These are phyloP conservation scores for Aphodius sticticus DNA, from an alignment of 2,888 invertebrate genomes.

Conservation along the genomic window DNA sequence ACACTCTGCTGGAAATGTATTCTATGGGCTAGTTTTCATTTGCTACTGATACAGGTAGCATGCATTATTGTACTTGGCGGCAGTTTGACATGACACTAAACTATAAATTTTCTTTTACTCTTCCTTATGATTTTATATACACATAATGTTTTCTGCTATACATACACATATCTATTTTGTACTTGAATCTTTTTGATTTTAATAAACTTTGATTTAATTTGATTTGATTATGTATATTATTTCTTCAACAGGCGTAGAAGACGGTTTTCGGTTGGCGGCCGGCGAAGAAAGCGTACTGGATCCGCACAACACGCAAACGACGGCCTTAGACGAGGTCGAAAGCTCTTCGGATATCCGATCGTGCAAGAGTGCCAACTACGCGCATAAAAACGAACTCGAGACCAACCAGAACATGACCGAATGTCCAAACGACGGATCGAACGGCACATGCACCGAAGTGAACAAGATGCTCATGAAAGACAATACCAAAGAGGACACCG, in stretches of 20 bases:
- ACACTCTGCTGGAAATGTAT: too few species aligned
- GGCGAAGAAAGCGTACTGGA: constrained; percentile 43
- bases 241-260: constrained; percentile 36
- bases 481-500: constrained; percentile 59
- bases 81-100: too few species aligned
- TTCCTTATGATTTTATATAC: too few species aligned
- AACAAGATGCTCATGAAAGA: constrained; percentile 53
- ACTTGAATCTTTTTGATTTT: too few species aligned
- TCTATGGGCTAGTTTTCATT: too few species aligned
- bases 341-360: constrained; percentile 50
- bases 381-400: constrained; percentile 49
- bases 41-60: too few species aligned
- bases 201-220: too few species aligned
- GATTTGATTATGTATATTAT: too few species aligned
- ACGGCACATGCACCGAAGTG: constrained; percentile 53
- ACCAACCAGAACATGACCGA: constrained; percentile 54
- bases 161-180: too few species aligned
- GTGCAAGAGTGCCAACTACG: constrained; percentile 48
- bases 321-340: constrained; percentile 51
- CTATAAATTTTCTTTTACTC: too few species aligned
- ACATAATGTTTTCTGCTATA: too few species aligned
- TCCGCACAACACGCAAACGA: constrained; percentile 52
- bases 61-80: too few species aligned
- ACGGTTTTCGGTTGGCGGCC: constrained; percentile 42
- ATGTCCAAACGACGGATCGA: constrained; percentile 50